A percentile compares a stretch with the other conserved stretches of the same genome.
Conservation (phyloP, 2,888 invertebrate species). For the Apodemia zela region DNA sequence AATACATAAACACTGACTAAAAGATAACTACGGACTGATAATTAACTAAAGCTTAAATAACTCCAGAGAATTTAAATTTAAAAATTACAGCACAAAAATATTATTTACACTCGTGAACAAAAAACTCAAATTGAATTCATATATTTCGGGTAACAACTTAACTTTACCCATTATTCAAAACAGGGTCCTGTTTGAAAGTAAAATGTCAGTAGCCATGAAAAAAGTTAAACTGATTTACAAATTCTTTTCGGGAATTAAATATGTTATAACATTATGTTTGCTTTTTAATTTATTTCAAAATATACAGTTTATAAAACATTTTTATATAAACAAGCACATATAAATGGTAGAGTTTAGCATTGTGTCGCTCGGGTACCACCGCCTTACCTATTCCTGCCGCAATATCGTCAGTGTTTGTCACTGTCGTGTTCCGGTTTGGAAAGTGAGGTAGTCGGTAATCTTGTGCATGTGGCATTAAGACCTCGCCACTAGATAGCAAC, state of each 20-base stretch:
- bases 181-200: constrained; percentile 51
- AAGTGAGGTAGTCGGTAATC: too few relatives aligned
- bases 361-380: too few relatives aligned
- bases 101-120: constrained; percentile 59
- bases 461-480: too few relatives aligned
- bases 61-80: constrained; percentile 40
- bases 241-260: constrained; percentile 20
- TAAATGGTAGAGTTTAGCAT: too few relatives aligned
- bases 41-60: neutral
- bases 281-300: too few relatives aligned
- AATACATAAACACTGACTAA: too few relatives aligned
- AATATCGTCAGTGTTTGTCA: too few relatives aligned
- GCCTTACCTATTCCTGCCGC: too few relatives aligned
- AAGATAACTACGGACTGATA: neutral
- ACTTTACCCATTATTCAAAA: constrained; percentile 64
- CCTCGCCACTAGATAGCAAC: too few relatives aligned
- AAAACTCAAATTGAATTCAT: constrained; percentile 47
- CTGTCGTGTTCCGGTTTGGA: too few relatives aligned
- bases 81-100: constrained; percentile 55
- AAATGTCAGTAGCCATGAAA: constrained; percentile 48
- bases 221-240: constrained; percentile 42
- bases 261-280: neutral
- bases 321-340: too few relatives aligned
- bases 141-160: constrained; percentile 34
- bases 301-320: too few relatives aligned